Evolutionary conservation across 2,113 vertebrate species (phyloP), one percentile per base, ranked within the genome.

Genomic region (Saguinus imperator): DNA sequence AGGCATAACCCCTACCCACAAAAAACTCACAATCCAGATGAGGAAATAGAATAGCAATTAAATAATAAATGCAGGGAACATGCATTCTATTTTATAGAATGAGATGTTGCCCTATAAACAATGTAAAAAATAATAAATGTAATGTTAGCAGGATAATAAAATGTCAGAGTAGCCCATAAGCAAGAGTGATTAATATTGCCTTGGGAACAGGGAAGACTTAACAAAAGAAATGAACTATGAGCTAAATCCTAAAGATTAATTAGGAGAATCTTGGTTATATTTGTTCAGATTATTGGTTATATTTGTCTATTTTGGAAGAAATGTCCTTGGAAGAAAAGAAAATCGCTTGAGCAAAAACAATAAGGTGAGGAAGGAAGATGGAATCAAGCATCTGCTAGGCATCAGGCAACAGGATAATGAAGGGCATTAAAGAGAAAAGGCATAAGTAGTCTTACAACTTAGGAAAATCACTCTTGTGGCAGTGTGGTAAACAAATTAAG

Each of bases 201-300:
- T 83, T 77, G 37, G 52, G 16, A 82, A 87, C 25, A 43, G 21
- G 58, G 66, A 96, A 77, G 80, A 85, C 72, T 52, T 96, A 72
- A 89, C 40, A 84, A 40, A 89, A 84, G 85, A 93, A 70, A 77
- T 77, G 35, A 95, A 40, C 50, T 88, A 84, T 77, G 25, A 95
- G 48, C 43, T 93, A 94, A 81, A 66, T 32, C n/a, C 43, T 94
- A 86, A 43, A 57, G 29, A 89, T 89, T 89, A 94, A 75, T 91
- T 57, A 81, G 45, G 50, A 86, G 55, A 80, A 17, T 90, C 50
- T 90, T 64, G 12, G 35, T 93, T 85, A 83, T 35, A 35, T 64
- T 37, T 86, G 52, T 80, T n/a, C 3, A 90, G 80, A 90, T 81
- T 90, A 73, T 21, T 64, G 12, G 35, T 89, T 85, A 76, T 35